phyloP scores from a whole-genome alignment of 2,797 vertebrate genomes.

The Trachurus trachurus region DNA sequence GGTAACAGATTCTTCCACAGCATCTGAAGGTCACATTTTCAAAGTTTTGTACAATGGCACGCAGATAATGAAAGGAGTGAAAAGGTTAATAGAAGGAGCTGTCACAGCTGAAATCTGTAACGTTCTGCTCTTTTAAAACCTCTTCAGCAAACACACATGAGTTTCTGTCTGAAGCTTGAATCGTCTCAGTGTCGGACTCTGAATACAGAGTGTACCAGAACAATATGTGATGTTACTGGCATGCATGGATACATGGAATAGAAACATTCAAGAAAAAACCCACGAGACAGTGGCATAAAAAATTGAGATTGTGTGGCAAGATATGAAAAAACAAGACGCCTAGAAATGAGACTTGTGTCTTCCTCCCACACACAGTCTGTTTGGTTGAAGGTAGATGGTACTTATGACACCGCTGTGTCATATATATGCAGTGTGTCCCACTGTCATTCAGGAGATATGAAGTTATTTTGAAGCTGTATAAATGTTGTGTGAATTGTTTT shows the following conservation, averaged over 20 bases:
- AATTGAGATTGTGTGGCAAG: not conserved
- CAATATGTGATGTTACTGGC: not conserved
- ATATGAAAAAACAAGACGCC: not conserved
- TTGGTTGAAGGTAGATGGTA: conserved; percentile 57
- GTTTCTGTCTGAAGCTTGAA: not conserved
- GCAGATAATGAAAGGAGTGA: not conserved
- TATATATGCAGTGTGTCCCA: conserved; percentile 12
- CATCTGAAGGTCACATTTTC: not conserved
- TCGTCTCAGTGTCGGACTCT: not conserved
- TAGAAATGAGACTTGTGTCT: not conserved
- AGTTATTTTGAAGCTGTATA: not conserved
- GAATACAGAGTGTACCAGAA: not conserved
- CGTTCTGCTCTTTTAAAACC: not conserved
- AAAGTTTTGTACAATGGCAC: not conserved
- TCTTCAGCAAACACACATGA: not conserved
- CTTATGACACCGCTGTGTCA: conserved; percentile 60
- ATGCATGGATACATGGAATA: not conserved
- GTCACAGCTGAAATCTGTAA: not conserved
- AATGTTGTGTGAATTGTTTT: not conserved
- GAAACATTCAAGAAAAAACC: not conserved
- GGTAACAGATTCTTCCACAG: not conserved
- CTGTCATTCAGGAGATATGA: too few relatives aligned
- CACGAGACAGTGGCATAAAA: not conserved
- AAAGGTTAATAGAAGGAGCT: not conserved
- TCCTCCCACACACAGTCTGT: conserved; percentile 28